A percentile compares a stretch with the other conserved stretches of the same genome.
These are phyloP conservation scores for Barypeithes pellucidus DNA, from an alignment of 2,888 invertebrate genomes.

Conservation along the genomic window DNA sequence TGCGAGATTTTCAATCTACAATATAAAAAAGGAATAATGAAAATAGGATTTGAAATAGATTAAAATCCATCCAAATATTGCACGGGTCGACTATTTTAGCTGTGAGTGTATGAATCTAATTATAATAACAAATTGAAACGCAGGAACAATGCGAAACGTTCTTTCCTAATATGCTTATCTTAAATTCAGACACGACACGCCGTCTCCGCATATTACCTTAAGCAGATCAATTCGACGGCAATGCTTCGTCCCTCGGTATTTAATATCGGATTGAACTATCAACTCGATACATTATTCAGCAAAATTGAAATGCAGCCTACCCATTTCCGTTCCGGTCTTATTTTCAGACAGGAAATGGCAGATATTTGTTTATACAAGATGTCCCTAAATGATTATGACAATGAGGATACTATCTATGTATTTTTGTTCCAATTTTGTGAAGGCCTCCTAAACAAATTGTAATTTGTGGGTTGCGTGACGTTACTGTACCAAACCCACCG, in stretches of 20 bases:
- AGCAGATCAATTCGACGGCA: conserved; percentile 29
- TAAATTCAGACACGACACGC: conserved; percentile 12
- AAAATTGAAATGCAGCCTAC: conserved; percentile 7
- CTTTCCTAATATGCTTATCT: conserved; percentile 1
- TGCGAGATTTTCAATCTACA: too few relatives aligned
- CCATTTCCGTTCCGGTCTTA: conserved; percentile 22
- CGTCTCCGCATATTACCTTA: conserved; percentile 9
- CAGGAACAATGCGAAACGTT: not conserved
- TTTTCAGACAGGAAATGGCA: conserved; percentile 5
- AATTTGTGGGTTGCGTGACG: too few relatives aligned
- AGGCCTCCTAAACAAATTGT: too few relatives aligned
- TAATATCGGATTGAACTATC: conserved; percentile 57
- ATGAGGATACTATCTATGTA: too few relatives aligned
- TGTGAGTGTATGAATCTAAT: not conserved
- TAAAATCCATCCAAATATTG: too few relatives aligned
- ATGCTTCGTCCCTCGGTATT: conserved; percentile 52
- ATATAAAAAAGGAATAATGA: too few relatives aligned
- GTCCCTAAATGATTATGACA: not conserved
- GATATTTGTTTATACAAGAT: not conserved
- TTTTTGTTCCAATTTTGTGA: too few relatives aligned
- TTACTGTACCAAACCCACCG: too few relatives aligned
- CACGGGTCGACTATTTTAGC: too few relatives aligned
- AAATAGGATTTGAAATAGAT: too few relatives aligned
- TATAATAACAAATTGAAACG: not conserved
- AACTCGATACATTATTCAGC: conserved; percentile 60